phyloP scores from a whole-genome alignment of 2,888 invertebrate genomes.

The Agrotis ipsilon region DNA sequence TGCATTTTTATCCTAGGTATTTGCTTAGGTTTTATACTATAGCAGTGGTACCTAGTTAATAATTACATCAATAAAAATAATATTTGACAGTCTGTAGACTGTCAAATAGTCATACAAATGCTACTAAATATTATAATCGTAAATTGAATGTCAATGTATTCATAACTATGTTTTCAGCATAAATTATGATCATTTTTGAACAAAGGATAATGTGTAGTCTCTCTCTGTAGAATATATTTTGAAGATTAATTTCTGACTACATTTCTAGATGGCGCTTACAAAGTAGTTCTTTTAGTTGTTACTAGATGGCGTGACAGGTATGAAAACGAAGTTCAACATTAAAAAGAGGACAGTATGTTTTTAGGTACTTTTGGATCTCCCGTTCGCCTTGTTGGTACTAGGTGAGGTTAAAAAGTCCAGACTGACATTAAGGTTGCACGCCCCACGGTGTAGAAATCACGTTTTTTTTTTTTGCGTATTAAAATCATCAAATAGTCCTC shows the following conservation, averaged over 20 bases:
- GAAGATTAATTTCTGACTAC: slow-evolving; percentile 21
- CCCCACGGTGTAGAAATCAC: no score
- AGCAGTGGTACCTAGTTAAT: no score
- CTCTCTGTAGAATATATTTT: slow-evolving; percentile 10
- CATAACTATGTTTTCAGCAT: background rate
- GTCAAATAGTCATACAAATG: background rate
- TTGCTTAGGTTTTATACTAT: no score
- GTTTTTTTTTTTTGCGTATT: no score
- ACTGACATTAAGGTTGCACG: no score
- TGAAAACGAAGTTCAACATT: slow-evolving; percentile 4
- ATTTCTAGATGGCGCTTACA: slow-evolving; percentile 53
- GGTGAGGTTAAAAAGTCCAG: no score
- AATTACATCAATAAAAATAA: no score
- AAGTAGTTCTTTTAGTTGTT: slow-evolving; percentile 9
- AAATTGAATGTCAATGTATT: background rate
- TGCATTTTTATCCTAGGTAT: no score
- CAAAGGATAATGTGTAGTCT: slow-evolving; percentile 4
- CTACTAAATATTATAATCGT: background rate
- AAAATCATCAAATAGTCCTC: no score
- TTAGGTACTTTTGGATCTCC: no score
- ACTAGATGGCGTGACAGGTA: slow-evolving; percentile 43
- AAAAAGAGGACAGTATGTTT: no score
- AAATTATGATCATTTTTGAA: background rate
- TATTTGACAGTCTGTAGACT: background rate
- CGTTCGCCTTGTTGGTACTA: no score